Evolutionary conservation across 2,113 vertebrate species (phyloP), one percentile per base, ranked within the genome.

Genomic region (Oostethus manadensis): DNA sequence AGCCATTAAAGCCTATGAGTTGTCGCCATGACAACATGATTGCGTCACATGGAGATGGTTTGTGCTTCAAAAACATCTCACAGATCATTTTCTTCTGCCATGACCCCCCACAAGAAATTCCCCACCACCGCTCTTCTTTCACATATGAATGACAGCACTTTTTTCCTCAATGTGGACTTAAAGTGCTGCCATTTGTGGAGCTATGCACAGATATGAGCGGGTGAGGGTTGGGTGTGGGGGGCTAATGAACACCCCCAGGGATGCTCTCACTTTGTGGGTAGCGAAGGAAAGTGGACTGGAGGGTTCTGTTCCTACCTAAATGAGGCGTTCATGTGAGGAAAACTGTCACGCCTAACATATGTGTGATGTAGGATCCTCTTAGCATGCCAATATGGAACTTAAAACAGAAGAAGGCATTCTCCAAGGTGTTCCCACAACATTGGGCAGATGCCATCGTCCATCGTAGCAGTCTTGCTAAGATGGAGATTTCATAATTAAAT

Each of bases 241-340:
- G 62, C 47, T 89, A 89, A 89, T 87, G 80, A 88, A 88, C 70
- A 71, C 85, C 73, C 82, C 58, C 16, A 80, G 61, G 86, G 79
- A 60, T 73, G 67, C 59, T 62, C 47, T 61, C 68, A 62, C 74
- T 58, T 76, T 40, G 62, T 50, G 60, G 71, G 62, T 65, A 54
- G 59, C 50, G 78, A 74, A 64, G 62, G 68, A 79, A 78, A 76
- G 74, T 70, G 51, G 38, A 42, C 38, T 42, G 38, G 38, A 42
- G 5, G 29, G 4, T 3, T 33, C 29, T 33, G 5, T 33, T 26
- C 3, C 29, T 33, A 33, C 29, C 7, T 33, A 3, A 33, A 33
- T 6, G 29, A 33, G 3, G 38, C 11, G 6, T 42, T 42, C 38
- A 42, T 42, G 38, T 13, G 38, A 42, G 10, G 13, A 42, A 14